Evolutionary conservation across 2,113 vertebrate species (phyloP).

Genomic region (Alethe diademata): DNA sequence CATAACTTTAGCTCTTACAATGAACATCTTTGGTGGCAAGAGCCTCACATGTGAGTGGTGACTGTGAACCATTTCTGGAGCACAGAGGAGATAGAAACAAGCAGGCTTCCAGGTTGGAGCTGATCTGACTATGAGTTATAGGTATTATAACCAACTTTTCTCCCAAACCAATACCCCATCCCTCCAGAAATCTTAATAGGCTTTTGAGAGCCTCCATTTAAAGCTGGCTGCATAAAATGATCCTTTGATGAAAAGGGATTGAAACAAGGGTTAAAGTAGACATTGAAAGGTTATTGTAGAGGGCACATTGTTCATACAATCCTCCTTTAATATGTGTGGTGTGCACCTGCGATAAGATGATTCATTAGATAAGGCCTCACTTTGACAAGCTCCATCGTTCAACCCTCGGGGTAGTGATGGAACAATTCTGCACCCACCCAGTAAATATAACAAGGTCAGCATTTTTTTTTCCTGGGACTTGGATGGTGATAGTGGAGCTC

Average conservation of each 20-base stretch:
- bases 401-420: constrained; percentile 95
- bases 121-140: constrained; percentile 73
- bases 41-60: neutral
- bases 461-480: constrained; percentile 77
- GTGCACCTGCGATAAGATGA: constrained; percentile 98
- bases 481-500: constrained; percentile 56
- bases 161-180: constrained; percentile 63
- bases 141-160: constrained; percentile 73
- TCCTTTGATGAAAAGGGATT: constrained; percentile 83
- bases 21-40: neutral
- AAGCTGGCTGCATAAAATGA: constrained; percentile 80
- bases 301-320: constrained; percentile 88
- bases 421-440: constrained; percentile 92
- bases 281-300: constrained; percentile 87
- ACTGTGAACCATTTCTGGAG: constrained; percentile 35
- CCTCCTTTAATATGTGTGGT: constrained; percentile 93
- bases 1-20: neutral
- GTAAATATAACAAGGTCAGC: constrained; percentile 99
- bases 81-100: constrained; percentile 34
- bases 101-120: constrained; percentile 25
- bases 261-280: constrained; percentile 90
- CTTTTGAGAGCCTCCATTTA: constrained; percentile 78
- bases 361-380: constrained; percentile 94
- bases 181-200: constrained; percentile 78
- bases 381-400: constrained; percentile 99